Evolutionary conservation across 2,113 vertebrate species (phyloP), one percentile per base, ranked within the genome.

Genomic region (Misgurnus mizolepis): DNA sequence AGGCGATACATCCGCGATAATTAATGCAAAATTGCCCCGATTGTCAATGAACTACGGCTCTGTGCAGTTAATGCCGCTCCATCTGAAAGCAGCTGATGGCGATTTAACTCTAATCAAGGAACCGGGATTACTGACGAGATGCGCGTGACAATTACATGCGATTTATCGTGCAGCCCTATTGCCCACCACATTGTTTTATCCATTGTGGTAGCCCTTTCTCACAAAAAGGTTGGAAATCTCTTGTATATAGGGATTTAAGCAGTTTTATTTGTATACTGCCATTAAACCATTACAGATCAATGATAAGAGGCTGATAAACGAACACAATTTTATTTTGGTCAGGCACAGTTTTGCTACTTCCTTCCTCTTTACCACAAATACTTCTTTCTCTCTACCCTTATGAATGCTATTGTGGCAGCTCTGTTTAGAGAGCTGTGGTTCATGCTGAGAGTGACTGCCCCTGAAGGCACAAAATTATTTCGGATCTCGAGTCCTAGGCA

Each of bases 401-500:
- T 10, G 0, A 53, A 56, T 40, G 61, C 3, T 56, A 15, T 58
- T 39, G 39, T 58, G 69, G 18, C 69, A 72, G 40, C 56, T 39
- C 47, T 62, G 64, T 70, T 70, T 64, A 41, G 34, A 72, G 5
- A 53, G 4, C 9, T 0, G 15, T 6, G 5, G 9, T 47, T 70
- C n/a, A 50, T 41, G 47, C 5, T 6, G 12, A 41, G 7, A 68
- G 65, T 55, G 15, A 58, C 56, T 50, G 39, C 4, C 10, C 45
- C 61, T 64, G 27, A 74, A 49, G 61, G 64, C 79, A 72, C 62
- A 67, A 76, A 76, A 18, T 39, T 14, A 81, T 69, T 68, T 69
- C 1, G 8, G 22, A 34, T 67, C 39, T 45, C 12, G 45, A 72
- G 64, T 71, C 78, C 41, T 45, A 6, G 11, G 62, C 70, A 80